These are phyloP conservation scores for Petrocephalus sullivani DNA, from an alignment of 2,797 vertebrate genomes.

Conservation along the genomic window DNA sequence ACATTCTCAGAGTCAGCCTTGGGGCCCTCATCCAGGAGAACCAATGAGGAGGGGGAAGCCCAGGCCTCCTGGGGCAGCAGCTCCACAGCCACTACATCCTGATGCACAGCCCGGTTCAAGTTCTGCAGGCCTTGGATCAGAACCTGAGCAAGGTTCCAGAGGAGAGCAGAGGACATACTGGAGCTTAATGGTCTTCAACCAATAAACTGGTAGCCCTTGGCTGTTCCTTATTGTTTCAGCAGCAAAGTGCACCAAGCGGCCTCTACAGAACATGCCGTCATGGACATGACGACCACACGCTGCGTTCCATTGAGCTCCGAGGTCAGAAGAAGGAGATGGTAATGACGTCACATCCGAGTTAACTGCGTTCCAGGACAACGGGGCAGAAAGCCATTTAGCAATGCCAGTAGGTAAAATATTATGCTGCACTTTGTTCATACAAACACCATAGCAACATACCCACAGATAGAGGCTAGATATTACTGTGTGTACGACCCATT, in stretches of 20 bases:
- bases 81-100: slow-evolving; percentile 88
- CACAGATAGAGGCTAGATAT: not conserved
- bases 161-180: not conserved
- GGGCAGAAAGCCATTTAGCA: not conserved
- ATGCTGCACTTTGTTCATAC: not conserved
- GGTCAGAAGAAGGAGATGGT: not conserved
- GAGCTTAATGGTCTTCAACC: not conserved
- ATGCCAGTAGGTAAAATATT: not conserved
- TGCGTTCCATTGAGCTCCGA: not conserved
- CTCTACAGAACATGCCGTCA: not conserved
- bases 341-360: not conserved
- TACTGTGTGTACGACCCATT: not conserved
- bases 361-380: not conserved
- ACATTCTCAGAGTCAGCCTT: slow-evolving; percentile 78
- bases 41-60: slow-evolving; percentile 81
- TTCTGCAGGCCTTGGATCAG: slow-evolving; percentile 87
- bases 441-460: not conserved
- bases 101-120: slow-evolving; percentile 86
- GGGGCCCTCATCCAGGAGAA: slow-evolving; percentile 84
- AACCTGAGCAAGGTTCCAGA: slow-evolving; percentile 59
- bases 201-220: not conserved
- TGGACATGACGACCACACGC: not conserved
- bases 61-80: slow-evolving; percentile 73
- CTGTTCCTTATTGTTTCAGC: not conserved
- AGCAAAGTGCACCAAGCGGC: not conserved